Percentiles rank a stretch among this genome's conserved stretches.
These are phyloP conservation scores for Tamias sibiricus DNA, from an alignment of 2,113 vertebrate species.

Conservation along the genomic window DNA sequence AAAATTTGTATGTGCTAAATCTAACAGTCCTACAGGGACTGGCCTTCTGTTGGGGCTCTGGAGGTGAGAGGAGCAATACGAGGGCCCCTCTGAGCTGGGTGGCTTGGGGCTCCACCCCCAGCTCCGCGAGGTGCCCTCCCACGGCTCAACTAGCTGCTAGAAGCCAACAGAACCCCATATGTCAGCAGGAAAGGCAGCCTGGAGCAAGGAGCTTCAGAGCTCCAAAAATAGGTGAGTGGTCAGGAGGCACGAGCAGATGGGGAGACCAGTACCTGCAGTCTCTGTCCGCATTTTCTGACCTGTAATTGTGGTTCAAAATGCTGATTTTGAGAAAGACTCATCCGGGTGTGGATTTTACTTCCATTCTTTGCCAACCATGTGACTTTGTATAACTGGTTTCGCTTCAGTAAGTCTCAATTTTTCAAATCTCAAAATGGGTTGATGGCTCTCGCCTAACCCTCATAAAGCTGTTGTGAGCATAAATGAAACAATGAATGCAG, in stretches of 20 bases:
- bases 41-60: not conserved
- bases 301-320: not conserved
- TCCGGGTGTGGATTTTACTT: not conserved
- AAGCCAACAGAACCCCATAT: not conserved
- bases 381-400: not conserved
- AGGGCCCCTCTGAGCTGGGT: not conserved
- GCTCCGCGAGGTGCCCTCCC: not conserved
- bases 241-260: constrained; percentile 57
- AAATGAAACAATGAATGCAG: not conserved
- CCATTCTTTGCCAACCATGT: not conserved
- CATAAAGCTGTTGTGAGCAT: not conserved
- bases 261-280: not conserved
- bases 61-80: not conserved
- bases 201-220: not conserved
- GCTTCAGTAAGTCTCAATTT: not conserved
- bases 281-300: not conserved
- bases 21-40: not conserved
- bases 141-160: not conserved
- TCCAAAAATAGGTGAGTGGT: constrained; percentile 37
- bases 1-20: constrained; percentile 15
- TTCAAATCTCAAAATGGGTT: not conserved
- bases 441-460: not conserved
- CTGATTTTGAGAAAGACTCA: constrained; percentile 11
- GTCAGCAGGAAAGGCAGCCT: not conserved
- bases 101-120: not conserved